Evolutionary conservation across 1,140 invertebrate species (phyloP), one percentile per base, ranked within the genome.

Genomic region (Brachionus rotundiformis): DNA sequence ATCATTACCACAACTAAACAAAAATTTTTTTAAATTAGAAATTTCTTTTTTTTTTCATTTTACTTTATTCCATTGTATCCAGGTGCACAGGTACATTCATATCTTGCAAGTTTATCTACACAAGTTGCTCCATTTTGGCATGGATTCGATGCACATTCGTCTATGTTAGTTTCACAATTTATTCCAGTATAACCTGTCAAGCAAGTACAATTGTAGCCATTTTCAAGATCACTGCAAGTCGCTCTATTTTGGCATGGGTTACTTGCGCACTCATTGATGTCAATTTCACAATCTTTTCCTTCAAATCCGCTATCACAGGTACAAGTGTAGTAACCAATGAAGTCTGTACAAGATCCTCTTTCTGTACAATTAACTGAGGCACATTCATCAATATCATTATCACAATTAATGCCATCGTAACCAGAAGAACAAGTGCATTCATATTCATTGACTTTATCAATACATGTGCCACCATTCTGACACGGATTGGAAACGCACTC

Each of bases 231-330:
- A 25, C 1, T 19, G 59, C 81, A 82, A 0, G 0, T 13, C 13
- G 25, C 63, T 31, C 19, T 27, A 61, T 71, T 71, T 16, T 27
- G 3, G 23, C 81, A 82, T 49, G 65, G 61, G 13, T 11, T 23
- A n/a, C 33, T 31, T 36, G 10, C 23, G 59, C 81, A 82, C 59
- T 71, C 63, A 61, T 82, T 33, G 16, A 82, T 83, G 27, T 86
- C 81, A 3, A 41, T 11, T 19, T 83, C 59, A 68, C 83, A 83
- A 25, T 41, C 33, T 76, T 90, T 88, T 93, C 94, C 94, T 83
- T 94, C 97, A 89, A 96, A 98, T 49, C 96, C 96, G 2, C 93
- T 91, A 7, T 95, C 95, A 88, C 96, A 99, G 83, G 93, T 92
- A 87, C 97, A 99, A 86, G 93, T 93, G 89, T 96, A 99, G 89